phyloP scores from a whole-genome alignment of 2,113 vertebrate genomes.

The Melanocharis versteri region DNA sequence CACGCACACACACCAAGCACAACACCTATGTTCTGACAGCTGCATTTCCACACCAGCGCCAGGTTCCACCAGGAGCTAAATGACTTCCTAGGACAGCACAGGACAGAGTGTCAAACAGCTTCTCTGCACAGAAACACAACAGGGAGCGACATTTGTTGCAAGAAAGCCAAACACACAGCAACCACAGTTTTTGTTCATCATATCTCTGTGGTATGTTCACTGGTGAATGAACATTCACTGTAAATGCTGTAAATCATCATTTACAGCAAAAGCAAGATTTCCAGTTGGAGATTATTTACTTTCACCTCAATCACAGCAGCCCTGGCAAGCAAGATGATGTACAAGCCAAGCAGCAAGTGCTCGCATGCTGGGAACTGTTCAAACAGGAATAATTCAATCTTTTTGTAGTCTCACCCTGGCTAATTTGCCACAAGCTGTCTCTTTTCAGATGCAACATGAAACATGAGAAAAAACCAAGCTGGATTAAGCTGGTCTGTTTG shows the following conservation, averaged over 20 bases:
- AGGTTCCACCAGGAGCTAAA: not conserved
- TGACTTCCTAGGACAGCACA: not conserved
- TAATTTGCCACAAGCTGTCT: slow-evolving; percentile 36
- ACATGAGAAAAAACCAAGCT: not conserved
- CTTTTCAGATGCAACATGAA: slow-evolving; percentile 17
- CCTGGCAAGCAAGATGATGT: slow-evolving; percentile 8
- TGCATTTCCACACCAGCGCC: not conserved
- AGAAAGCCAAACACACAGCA: not conserved
- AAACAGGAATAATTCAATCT: slow-evolving; percentile 57
- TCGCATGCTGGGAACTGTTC: slow-evolving; percentile 36
- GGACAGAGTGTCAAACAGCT: not conserved
- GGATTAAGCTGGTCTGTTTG: not conserved
- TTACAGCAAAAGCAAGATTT: not conserved
- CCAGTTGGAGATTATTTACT: not conserved
- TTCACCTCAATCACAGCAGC: not conserved
- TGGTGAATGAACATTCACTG: not conserved
- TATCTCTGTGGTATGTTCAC: not conserved
- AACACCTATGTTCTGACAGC: not conserved
- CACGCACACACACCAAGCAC: fast-evolving
- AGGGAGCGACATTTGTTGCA: not conserved
- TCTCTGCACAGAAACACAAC: not conserved
- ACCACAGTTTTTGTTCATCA: not conserved
- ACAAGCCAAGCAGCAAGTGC: slow-evolving; percentile 41
- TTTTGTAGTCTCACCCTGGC: not conserved
- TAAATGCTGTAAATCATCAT: not conserved